Evolutionary conservation across 2,888 invertebrate genomes (phyloP).

Genomic region (Dolomedes plantarius): DNA sequence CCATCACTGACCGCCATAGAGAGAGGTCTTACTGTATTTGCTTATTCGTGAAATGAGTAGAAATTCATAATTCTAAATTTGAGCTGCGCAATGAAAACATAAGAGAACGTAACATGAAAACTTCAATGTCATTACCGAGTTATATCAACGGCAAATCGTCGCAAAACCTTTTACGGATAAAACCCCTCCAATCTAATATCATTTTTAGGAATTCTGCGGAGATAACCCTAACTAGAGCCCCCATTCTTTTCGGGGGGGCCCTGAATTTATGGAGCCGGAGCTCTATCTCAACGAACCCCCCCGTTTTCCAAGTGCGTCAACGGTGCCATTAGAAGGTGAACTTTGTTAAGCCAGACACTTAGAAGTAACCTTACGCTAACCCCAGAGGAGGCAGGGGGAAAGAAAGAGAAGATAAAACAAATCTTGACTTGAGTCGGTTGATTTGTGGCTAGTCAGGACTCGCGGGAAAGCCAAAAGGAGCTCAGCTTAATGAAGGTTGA

Average conservation of each 20-base stretch:
- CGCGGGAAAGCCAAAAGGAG: slow-evolving; percentile 31
- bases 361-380: slow-evolving; percentile 36
- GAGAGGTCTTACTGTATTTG: too few species aligned
- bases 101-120: too few species aligned
- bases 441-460: slow-evolving; percentile 38
- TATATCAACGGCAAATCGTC: too few species aligned
- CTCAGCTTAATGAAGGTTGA: slow-evolving; percentile 46
- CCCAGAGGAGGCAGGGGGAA: slow-evolving; percentile 25
- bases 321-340: slow-evolving; percentile 61
- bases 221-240: slow-evolving; percentile 28
- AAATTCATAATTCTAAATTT: too few species aligned
- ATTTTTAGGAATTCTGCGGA: slow-evolving; percentile 22
- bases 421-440: slow-evolving; percentile 38
- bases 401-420: neutral
- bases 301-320: slow-evolving; percentile 58
- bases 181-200: slow-evolving; percentile 2
- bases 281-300: slow-evolving; percentile 37
- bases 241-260: slow-evolving; percentile 26
- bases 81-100: too few species aligned
- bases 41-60: too few species aligned
- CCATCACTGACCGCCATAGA: too few species aligned
- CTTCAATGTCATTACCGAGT: too few species aligned
- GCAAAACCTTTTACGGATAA: neutral
- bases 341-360: slow-evolving; percentile 63
- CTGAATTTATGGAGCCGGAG: slow-evolving; percentile 38